Evolutionary conservation across 2,113 vertebrate genomes (phyloP), one percentile per base, ranked within the genome.

Genomic region (Anser brachyrhynchus): DNA sequence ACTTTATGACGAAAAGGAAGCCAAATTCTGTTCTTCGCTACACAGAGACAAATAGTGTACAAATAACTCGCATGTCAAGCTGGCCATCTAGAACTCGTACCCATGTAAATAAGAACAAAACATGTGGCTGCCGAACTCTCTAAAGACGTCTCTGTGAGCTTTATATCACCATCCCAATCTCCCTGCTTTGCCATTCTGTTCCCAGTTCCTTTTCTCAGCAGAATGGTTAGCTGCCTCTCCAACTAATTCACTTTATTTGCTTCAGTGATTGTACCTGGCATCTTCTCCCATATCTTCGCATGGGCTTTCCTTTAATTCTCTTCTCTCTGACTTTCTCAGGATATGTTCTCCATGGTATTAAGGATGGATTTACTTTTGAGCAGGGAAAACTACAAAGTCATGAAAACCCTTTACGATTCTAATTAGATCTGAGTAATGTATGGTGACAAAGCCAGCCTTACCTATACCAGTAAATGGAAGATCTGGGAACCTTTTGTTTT

Each of bases 231-330:
- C 94, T 94, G 94, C 89, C 71, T 95, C 81, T 93, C 25, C 20
- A 94, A 78, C 76, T 96, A 81, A n/a, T 92, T 95, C 93, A 92
- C 94, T 96, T 67, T 87, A 92, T 96, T 92, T 96, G 84, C 97
- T 97, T 92, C 89, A 87, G 28, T 59, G 83, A 74, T 41, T 91
- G 46, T 92, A 90, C 91, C 89, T 86, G 86, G 80, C 87, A 94
- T 84, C 76, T 77, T 96, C 66, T 89, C 80, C 49, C 29, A 6
- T 39, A 67, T 54, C 75, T 89, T 87, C 13, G 1, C 57, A 51
- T 3, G 9, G 82, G 74, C 74, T 94, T 94, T 90, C 67, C 67
- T 95, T 82, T 95, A 81, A 93, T 90, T 96, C 69, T 59, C 37
- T 84, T 89, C 88, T 93, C 83, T 67, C 77, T 15, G 28, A 71